Conservation (phyloP, 2,888 invertebrate species). For the Apeira syringaria region DNA sequence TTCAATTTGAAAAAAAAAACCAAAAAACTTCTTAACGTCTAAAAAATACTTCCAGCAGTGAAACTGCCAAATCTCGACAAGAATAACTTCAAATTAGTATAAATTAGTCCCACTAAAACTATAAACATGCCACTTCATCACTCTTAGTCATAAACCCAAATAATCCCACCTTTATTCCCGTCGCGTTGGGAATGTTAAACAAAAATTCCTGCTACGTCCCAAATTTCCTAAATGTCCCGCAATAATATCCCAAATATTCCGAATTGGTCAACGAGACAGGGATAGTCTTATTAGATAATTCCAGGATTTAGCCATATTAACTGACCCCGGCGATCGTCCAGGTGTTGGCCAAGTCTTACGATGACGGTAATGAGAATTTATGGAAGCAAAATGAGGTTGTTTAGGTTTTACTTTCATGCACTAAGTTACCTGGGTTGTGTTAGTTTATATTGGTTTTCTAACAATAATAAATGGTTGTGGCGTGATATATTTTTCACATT, state of each 20-base stretch:
- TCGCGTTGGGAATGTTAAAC: conserved; percentile 54
- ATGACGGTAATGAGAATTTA: not conserved
- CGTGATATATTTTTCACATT: too few species aligned
- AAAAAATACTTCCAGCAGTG: not conserved
- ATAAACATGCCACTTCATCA: conserved; percentile 6
- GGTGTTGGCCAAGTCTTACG: not conserved
- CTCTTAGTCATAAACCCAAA: conserved; percentile 16
- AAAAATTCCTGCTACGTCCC: conserved; percentile 45
- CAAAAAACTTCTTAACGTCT: too few species aligned
- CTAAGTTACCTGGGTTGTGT: conserved; percentile 9
- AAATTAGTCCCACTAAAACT: not conserved
- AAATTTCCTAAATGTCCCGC: conserved; percentile 6
- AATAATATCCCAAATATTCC: conserved; percentile 7
- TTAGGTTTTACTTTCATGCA: conserved; percentile 5
- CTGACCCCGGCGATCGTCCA: not conserved
- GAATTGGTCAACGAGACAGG: conserved; percentile 1
- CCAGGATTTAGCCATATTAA: not conserved
- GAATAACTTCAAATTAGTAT: not conserved
- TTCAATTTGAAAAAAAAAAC: too few species aligned
- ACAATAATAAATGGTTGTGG: conserved; percentile 1
- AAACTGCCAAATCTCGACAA: not conserved
- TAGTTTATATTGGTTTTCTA: conserved; percentile 1
- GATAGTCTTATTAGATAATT: not conserved
- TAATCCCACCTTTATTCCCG: conserved; percentile 53
- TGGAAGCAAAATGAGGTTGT: not conserved